Conservation (phyloP, 2,888 invertebrate species). For the Abrostola tripartita region DNA sequence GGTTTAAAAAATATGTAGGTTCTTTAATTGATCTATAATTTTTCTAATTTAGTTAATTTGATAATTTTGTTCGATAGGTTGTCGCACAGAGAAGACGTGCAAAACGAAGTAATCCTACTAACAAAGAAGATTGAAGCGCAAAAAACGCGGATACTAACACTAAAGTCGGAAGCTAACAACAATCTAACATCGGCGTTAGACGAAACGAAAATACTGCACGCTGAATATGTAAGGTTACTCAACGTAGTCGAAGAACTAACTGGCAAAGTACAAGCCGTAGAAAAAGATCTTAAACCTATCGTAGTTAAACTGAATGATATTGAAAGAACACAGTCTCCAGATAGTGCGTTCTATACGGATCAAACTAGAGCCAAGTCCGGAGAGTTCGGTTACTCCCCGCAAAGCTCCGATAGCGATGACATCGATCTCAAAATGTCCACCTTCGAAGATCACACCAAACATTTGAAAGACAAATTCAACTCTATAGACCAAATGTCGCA, state of each 20-base stretch:
- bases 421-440: slow-evolving; percentile 75
- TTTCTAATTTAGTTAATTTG: not conserved
- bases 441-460: slow-evolving; percentile 80
- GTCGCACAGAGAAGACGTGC: slow-evolving; percentile 95
- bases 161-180: slow-evolving; percentile 90
- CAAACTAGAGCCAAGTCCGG: slow-evolving; percentile 85
- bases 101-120: slow-evolving; percentile 91
- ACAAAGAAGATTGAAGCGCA: slow-evolving; percentile 90
- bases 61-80: slow-evolving; percentile 80
- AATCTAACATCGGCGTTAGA: slow-evolving; percentile 90
- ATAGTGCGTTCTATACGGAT: slow-evolving; percentile 87
- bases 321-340: slow-evolving; percentile 82
- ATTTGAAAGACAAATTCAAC: slow-evolving; percentile 83
- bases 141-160: slow-evolving; percentile 89
- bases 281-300: slow-evolving; percentile 89
- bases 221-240: slow-evolving; percentile 86
- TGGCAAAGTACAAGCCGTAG: slow-evolving; percentile 90
- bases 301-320: slow-evolving; percentile 79
- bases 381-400: slow-evolving; percentile 84
- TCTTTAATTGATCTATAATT: too few species aligned
- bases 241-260: slow-evolving; percentile 91
- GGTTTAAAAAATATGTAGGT: too few species aligned
- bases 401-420: slow-evolving; percentile 84
- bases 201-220: slow-evolving; percentile 91
- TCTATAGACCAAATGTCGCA: slow-evolving; percentile 87